Percentiles rank a stretch among this genome's conserved stretches.
Evolutionary conservation across 2,888 invertebrate species (phyloP).

Genomic region (Nymphalis polychloros): DNA sequence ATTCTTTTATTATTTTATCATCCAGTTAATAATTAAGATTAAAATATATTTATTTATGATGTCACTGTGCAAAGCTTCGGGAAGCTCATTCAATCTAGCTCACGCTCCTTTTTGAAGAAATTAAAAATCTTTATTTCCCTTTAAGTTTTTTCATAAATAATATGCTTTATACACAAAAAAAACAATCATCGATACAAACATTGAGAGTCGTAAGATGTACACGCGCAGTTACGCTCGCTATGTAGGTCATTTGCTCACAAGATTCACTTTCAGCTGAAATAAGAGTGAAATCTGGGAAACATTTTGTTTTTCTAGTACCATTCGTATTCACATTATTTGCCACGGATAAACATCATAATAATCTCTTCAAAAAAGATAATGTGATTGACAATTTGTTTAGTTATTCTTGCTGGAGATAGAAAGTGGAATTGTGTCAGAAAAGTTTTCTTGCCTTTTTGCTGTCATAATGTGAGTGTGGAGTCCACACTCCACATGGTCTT

Average conservation of each 20-base stretch:
- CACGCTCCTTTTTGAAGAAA: not conserved
- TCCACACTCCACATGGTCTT: too few species aligned
- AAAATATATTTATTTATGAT: too few species aligned
- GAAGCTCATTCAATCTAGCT: too few species aligned
- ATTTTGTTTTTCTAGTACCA: not conserved
- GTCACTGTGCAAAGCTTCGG: too few species aligned
- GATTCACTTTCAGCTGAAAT: slow-evolving; percentile 10
- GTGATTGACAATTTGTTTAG: too few species aligned
- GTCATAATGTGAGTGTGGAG: too few species aligned
- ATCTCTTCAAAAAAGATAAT: too few species aligned
- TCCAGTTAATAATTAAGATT: too few species aligned
- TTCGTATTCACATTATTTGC: not conserved
- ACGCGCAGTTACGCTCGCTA: slow-evolving; percentile 1
- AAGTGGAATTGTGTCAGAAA: too few species aligned
- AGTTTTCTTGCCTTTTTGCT: too few species aligned
- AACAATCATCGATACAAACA: not conserved
- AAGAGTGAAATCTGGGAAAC: not conserved
- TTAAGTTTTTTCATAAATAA: not conserved
- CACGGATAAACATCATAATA: not conserved
- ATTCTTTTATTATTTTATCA: too few species aligned
- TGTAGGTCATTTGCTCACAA: not conserved
- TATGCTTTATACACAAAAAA: not conserved
- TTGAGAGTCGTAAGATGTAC: not conserved
- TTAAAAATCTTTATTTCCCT: not conserved
- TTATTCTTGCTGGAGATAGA: too few species aligned